phyloP scores from a whole-genome alignment of 2,113 vertebrate species.

The Solea senegalensis region DNA sequence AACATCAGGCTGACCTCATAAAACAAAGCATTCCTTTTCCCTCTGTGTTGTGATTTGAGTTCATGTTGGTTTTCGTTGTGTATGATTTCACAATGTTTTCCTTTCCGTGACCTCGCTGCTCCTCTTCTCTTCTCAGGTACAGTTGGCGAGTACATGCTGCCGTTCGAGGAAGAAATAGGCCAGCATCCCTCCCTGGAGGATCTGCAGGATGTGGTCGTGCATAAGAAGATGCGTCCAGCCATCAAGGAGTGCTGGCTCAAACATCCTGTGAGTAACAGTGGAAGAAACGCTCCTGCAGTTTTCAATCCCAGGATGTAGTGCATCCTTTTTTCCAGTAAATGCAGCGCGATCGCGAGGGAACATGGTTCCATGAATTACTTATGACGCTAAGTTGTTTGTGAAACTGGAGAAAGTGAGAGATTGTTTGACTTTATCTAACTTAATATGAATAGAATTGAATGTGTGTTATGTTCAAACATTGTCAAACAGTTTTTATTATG shows the following conservation, averaged over 20 bases:
- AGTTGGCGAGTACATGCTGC: conserved; percentile 94
- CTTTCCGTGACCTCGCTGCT: conserved; percentile 7
- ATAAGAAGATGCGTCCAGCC: conserved; percentile 98
- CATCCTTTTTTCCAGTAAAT: conserved; percentile 20
- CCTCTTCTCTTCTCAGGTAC: conserved; percentile 78
- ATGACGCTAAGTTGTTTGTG: neutral
- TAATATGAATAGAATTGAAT: too few species aligned
- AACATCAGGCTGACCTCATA: conserved; percentile 31
- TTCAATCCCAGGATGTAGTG: conserved; percentile 27
- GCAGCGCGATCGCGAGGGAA: neutral
- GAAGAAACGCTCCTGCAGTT: conserved; percentile 16
- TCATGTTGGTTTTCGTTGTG: neutral
- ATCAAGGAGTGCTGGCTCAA: conserved; percentile 97
- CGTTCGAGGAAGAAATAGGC: conserved; percentile 97
- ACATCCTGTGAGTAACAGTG: conserved; percentile 88
- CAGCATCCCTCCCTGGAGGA: conserved; percentile 98
- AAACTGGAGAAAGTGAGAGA: neutral
- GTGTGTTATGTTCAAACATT: too few species aligned
- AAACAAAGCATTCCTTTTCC: conserved; percentile 35
- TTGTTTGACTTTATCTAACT: neutral
- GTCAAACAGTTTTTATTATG: too few species aligned
- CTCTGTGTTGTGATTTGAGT: neutral
- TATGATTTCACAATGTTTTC: conserved; percentile 5
- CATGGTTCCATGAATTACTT: conserved; percentile 1
- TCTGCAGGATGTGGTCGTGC: conserved; percentile 97